Evolutionary conservation across 1,140 invertebrate genomes (phyloP), one percentile per base, ranked within the genome.

Genomic region (Lamellibrachia luymesi): DNA sequence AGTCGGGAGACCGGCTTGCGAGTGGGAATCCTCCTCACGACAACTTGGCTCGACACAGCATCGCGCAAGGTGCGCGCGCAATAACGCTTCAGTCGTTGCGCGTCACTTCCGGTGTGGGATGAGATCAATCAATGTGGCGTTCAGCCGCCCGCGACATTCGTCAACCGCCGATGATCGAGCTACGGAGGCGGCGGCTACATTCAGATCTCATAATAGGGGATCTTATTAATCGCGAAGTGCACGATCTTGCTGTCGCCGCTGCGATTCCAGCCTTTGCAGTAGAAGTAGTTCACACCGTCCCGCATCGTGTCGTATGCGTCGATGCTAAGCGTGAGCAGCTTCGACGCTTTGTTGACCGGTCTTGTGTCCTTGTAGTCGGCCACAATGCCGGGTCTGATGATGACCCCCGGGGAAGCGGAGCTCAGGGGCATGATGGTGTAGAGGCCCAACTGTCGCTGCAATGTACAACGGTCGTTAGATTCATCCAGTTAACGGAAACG

Each of bases 381-480:
- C 17, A 51, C 49, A 27, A 4, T 51, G 90, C 38, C 50, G 49
- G 90, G 38, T 51, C 50, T 10, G 50, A 91, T 91, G 8, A 51
- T 27, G 13, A 91, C 90, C 50, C 90, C 90, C 49, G 90, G 90
- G 50, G 50, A 91, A 2, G 49, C 90, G 4, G 90, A 91, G 17
- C 90, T 91, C 13, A 91, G 38, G 5, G 90, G 90, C 90, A 91
- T 50, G 49, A 91, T 51, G 13, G 90, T 91, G 5, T 27, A 91
- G 90, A n/a, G 90, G 17, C 90, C 90, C 49, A 91, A n/a, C 90
- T 91, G 38, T 13, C 90, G 90, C 90, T 91, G 50, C 6, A 80
- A 80, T 0, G 64, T 80, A 80, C 7, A 8, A 80, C 2, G 64
- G 64, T 80, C 17, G 25, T 80, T 80, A 80, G 13, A 80, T 10